Percentiles rank a stretch among this genome's conserved stretches.
Evolutionary conservation across 2,797 vertebrate genomes (phyloP).

Genomic region (Helarctos malayanus): DNA sequence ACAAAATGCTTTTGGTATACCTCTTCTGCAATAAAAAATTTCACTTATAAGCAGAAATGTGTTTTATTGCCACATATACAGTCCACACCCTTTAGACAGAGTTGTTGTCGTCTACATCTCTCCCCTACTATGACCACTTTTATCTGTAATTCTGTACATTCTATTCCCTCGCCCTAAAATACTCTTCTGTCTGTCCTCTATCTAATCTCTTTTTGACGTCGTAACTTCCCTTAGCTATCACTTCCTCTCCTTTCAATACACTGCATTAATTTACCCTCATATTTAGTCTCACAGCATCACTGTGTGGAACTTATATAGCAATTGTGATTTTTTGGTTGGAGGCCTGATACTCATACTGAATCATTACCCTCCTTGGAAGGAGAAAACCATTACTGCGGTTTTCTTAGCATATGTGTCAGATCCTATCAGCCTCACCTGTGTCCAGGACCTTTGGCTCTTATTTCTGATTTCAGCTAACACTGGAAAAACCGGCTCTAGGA

Average conservation of each 20-base stretch:
- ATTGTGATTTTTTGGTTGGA: background rate
- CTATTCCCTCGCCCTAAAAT: background rate
- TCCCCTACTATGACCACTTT: background rate
- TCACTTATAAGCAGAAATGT: background rate
- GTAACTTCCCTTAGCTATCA: background rate
- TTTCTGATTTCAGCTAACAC: background rate
- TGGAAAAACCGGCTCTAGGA: background rate
- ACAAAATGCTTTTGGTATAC: background rate
- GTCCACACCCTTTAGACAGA: background rate
- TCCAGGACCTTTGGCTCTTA: background rate
- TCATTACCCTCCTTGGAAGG: background rate
- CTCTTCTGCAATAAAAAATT: conserved; percentile 53
- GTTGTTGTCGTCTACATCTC: background rate
- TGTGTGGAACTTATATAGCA: background rate
- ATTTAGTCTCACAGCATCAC: background rate
- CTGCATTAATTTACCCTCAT: background rate
- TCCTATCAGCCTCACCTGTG: background rate
- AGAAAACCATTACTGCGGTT: background rate
- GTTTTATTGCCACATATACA: background rate
- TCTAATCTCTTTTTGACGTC: background rate
- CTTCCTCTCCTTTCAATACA: background rate
- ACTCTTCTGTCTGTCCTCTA: background rate
- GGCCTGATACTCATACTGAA: background rate
- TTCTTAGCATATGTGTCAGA: background rate
- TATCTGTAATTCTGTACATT: background rate